A percentile compares a stretch with the other conserved stretches of the same genome.
Conservation (phyloP, 2,797 vertebrate genomes). For the Pseudomugil tenellus region DNA sequence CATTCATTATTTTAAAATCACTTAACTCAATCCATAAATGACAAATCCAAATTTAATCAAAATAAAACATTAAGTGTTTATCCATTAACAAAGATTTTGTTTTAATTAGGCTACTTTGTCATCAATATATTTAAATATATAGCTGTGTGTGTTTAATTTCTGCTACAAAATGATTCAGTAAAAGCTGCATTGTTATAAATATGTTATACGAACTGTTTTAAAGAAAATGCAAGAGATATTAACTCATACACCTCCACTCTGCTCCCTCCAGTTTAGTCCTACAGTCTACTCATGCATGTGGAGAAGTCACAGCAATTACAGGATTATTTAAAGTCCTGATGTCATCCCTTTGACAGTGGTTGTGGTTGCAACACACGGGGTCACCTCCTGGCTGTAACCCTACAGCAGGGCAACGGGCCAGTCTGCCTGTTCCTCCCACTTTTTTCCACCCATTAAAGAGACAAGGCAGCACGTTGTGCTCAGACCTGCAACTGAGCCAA, state of each 20-base stretch:
- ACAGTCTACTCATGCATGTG: not conserved
- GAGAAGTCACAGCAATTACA: not conserved
- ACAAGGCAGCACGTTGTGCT: conserved; percentile 69
- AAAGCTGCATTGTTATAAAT: too few relatives aligned
- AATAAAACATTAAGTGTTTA: too few relatives aligned
- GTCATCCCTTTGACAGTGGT: conserved; percentile 20
- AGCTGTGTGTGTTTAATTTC: not conserved
- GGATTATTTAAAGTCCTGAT: conserved; percentile 1
- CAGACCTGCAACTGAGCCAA: conserved; percentile 53
- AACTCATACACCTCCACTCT: not conserved
- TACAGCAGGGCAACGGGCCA: conserved; percentile 65
- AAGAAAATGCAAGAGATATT: too few relatives aligned
- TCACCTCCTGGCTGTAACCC: conserved; percentile 64
- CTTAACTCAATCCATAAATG: too few relatives aligned
- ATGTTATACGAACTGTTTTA: too few relatives aligned
- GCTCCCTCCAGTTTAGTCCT: not conserved
- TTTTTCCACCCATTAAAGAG: conserved; percentile 56
- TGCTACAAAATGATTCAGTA: too few relatives aligned
- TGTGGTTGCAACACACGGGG: conserved; percentile 56
- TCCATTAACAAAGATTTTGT: not conserved
- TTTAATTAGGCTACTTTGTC: not conserved
- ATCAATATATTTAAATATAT: not conserved
- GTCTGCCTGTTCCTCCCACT: conserved; percentile 68
- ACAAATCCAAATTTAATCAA: too few relatives aligned
- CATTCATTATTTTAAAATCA: too few relatives aligned